These are phyloP conservation scores for Austrofundulus limnaeus DNA, from an alignment of 2,113 vertebrate species.

Conservation along the genomic window DNA sequence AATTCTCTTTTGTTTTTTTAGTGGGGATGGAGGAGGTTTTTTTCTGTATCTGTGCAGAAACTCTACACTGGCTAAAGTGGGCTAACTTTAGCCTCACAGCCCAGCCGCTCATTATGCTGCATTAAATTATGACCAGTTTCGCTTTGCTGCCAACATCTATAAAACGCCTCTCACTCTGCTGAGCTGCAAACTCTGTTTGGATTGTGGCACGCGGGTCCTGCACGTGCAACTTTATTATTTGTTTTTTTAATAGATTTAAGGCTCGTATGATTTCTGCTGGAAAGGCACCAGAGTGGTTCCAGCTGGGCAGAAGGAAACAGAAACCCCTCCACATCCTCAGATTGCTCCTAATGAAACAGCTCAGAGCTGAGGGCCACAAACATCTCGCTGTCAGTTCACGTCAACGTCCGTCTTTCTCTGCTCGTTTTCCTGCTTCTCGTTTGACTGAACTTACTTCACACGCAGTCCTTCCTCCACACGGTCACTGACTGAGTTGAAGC, in stretches of 20 bases:
- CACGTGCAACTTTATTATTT: constrained; percentile 48
- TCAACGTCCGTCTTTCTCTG: constrained; percentile 5
- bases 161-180: constrained; percentile 41
- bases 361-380: constrained; percentile 36
- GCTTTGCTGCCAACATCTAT: neutral
- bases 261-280: constrained; percentile 49
- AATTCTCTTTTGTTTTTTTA: constrained; percentile 9
- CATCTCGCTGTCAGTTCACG: constrained; percentile 31
- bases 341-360: constrained; percentile 43
- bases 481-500: constrained; percentile 6
- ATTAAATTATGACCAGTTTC: constrained; percentile 45
- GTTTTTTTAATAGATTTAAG: constrained; percentile 41
- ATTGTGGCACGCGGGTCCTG: constrained; percentile 65
- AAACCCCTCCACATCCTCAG: constrained; percentile 38
- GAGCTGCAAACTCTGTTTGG: constrained; percentile 60
- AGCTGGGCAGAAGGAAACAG: constrained; percentile 34
- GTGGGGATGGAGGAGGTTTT: neutral
- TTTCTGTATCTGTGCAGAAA: constrained; percentile 15
- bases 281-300: constrained; percentile 55
- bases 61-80: constrained; percentile 16
- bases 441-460: no score
- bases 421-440: constrained; percentile 1
- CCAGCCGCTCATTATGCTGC: constrained; percentile 50
- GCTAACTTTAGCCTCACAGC: constrained; percentile 51
- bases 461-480: no score